phyloP scores from a whole-genome alignment of 2,113 vertebrate genomes.

The Leuciscus idus region DNA sequence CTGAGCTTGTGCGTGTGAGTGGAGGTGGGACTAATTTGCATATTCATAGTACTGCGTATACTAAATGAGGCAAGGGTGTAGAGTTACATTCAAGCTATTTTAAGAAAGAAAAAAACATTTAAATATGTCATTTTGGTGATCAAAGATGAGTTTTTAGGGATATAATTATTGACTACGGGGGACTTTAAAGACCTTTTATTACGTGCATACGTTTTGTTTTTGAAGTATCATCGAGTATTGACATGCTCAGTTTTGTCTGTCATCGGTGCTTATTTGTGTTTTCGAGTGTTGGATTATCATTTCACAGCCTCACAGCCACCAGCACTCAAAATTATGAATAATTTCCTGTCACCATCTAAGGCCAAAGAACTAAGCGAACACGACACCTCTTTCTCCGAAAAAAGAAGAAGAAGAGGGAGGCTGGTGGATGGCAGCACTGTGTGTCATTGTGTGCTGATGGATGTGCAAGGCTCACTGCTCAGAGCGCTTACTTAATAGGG shows the following conservation, averaged over 20 bases:
- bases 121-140: too few relatives aligned
- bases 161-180: too few relatives aligned
- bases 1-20: too few relatives aligned
- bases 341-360: slow-evolving; percentile 7
- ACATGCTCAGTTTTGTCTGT: slow-evolving; percentile 1
- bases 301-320: not conserved
- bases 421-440: slow-evolving; percentile 25
- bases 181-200: not conserved
- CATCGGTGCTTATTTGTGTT: slow-evolving; percentile 31
- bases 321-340: slow-evolving; percentile 14
- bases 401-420: not conserved
- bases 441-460: slow-evolving; percentile 69
- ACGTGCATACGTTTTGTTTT: slow-evolving; percentile 28
- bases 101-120: too few relatives aligned
- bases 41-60: too few relatives aligned
- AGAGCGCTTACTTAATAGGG: slow-evolving; percentile 76
- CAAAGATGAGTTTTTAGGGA: too few relatives aligned
- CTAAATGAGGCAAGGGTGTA: too few relatives aligned
- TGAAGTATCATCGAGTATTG: not conserved
- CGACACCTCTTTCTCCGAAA: slow-evolving; percentile 29
- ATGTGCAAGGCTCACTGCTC: slow-evolving; percentile 70
- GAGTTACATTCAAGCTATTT: too few relatives aligned
- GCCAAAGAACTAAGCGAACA: slow-evolving; percentile 33
- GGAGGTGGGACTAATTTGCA: too few relatives aligned
- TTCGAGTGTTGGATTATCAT: slow-evolving; percentile 38